phyloP scores from a whole-genome alignment of 2,113 vertebrate species.

The Tretioscincus oriximinensis region DNA sequence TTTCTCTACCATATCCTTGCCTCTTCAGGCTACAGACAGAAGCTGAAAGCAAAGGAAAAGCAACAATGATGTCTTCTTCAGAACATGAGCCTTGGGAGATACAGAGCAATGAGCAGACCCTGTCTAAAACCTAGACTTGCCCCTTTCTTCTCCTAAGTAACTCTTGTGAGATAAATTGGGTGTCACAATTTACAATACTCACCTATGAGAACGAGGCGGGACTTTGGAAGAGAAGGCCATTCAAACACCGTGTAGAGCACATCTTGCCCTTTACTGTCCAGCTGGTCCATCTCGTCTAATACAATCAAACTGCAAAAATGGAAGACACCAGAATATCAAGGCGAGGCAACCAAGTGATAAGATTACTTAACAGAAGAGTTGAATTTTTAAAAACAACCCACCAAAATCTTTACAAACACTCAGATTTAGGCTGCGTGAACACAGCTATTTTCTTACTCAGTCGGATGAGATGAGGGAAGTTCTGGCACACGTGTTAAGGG shows the following conservation, averaged over 20 bases:
- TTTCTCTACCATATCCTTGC: not conserved
- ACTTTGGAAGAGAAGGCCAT: conserved; percentile 83
- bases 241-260: conserved; percentile 95
- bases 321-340: not conserved
- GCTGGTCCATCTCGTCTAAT: conserved; percentile 95
- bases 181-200: not conserved
- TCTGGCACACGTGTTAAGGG: too few species aligned
- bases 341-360: too few species aligned
- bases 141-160: not conserved
- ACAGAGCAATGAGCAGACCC: too few species aligned
- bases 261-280: conserved; percentile 92
- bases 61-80: not conserved
- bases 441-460: too few species aligned
- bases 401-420: too few species aligned
- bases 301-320: conserved; percentile 81
- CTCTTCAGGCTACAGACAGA: not conserved
- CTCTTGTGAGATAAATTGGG: not conserved
- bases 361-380: too few species aligned
- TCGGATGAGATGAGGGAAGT: too few species aligned
- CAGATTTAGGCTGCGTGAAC: too few species aligned
- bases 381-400: too few species aligned
- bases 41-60: not conserved
- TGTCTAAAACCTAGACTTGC: not conserved
- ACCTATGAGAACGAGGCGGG: conserved; percentile 90
- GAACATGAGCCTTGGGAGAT: not conserved